phyloP scores from a whole-genome alignment of 2,888 invertebrate genomes.

The Lasioglossum vierecki region DNA sequence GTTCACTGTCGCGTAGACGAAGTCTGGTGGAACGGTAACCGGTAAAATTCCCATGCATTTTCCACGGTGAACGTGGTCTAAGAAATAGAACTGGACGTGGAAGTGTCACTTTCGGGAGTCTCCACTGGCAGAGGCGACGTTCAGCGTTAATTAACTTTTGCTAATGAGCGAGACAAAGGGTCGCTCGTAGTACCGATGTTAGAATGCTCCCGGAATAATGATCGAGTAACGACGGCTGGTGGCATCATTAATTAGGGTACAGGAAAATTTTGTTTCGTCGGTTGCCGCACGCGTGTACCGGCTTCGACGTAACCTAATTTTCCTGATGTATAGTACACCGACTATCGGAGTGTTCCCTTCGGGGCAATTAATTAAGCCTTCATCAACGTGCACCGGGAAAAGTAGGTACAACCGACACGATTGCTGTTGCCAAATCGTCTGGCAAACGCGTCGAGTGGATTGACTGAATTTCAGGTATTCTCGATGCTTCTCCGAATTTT shows the following conservation, averaged over 20 bases:
- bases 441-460: not conserved
- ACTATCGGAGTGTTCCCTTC: conserved; percentile 11
- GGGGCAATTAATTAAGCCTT: conserved; percentile 20
- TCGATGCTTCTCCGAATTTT: no score
- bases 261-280: conserved; percentile 18
- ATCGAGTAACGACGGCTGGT: conserved; percentile 31
- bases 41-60: conserved; percentile 26
- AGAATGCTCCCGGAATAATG: conserved; percentile 38
- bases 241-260: conserved; percentile 51
- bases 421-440: not conserved
- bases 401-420: not conserved
- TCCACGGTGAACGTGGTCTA: not conserved
- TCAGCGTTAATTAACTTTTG: conserved; percentile 62
- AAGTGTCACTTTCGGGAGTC: conserved; percentile 10
- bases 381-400: not conserved
- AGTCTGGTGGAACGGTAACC: not conserved
- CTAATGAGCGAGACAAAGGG: conserved; percentile 55
- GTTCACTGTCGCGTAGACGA: not conserved
- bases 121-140: conserved; percentile 35
- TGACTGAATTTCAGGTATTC: not conserved
- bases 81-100: not conserved
- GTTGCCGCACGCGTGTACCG: not conserved
- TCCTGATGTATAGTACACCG: conserved; percentile 8
- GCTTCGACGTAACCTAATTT: conserved; percentile 23
- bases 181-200: conserved; percentile 21